phyloP scores from a whole-genome alignment of 1,140 invertebrate genomes.

The Ridgeia piscesae region DNA sequence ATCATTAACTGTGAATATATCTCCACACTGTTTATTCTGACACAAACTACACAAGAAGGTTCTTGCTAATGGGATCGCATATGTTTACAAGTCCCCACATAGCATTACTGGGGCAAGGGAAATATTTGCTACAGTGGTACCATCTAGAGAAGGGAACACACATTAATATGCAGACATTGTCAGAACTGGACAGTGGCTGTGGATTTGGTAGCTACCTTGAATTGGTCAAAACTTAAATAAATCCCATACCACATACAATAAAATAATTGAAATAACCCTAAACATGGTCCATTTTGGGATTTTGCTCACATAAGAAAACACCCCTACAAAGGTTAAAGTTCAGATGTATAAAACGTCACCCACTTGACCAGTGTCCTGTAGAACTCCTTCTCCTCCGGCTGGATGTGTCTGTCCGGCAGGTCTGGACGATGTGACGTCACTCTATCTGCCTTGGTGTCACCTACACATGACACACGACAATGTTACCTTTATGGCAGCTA shows the following conservation, averaged over 20 bases:
- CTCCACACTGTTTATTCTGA: neutral
- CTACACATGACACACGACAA: neutral
- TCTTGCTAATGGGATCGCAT: neutral
- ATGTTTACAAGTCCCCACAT: too few species aligned
- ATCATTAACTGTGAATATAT: neutral
- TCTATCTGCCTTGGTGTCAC: neutral
- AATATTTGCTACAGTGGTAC: too few species aligned
- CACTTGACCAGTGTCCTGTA: constrained; percentile 37
- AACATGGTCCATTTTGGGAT: too few species aligned
- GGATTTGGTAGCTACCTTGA: too few species aligned
- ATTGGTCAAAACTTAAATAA: too few species aligned
- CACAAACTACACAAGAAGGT: neutral
- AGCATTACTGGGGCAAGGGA: too few species aligned
- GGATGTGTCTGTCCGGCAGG: constrained; percentile 11
- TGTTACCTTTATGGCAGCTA: neutral
- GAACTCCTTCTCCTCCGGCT: constrained; percentile 34
- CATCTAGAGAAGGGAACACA: too few species aligned
- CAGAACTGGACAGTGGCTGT: too few species aligned
- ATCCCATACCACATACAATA: too few species aligned
- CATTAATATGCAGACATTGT: too few species aligned
- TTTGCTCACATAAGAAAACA: too few species aligned
- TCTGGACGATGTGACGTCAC: neutral
- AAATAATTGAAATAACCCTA: too few species aligned
- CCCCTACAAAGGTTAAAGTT: neutral
- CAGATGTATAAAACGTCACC: neutral